Evolutionary conservation across 2,888 invertebrate species (phyloP).

Genomic region (Vesta saturnalis): DNA sequence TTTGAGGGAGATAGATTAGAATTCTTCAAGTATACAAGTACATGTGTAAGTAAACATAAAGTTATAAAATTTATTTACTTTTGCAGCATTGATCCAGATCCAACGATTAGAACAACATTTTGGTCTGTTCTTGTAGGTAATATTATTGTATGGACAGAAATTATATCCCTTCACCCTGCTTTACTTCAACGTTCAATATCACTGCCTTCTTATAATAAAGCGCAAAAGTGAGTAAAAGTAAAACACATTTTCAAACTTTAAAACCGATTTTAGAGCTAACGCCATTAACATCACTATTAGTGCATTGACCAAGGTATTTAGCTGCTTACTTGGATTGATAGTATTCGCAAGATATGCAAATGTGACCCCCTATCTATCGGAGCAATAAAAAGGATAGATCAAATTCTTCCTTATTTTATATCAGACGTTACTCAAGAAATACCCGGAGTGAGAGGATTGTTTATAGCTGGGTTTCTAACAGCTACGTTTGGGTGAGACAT

Average conservation of each 20-base stretch:
- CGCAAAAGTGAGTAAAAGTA: no score
- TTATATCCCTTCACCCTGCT: slow-evolving; percentile 67
- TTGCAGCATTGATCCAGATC: slow-evolving; percentile 68
- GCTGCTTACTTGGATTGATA: slow-evolving; percentile 66
- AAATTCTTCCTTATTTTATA: slow-evolving; percentile 72
- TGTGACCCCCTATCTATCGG: slow-evolving; percentile 72
- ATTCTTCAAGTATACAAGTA: slow-evolving; percentile 59
- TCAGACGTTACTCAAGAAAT: slow-evolving; percentile 71
- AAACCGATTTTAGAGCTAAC: slow-evolving; percentile 16
- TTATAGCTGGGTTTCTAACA: slow-evolving; percentile 77
- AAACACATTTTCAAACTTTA: no score
- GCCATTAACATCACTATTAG: not conserved
- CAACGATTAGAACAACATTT: slow-evolving; percentile 69
- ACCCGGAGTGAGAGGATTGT: slow-evolving; percentile 78
- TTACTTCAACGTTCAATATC: slow-evolving; percentile 69
- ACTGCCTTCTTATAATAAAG: slow-evolving; percentile 66
- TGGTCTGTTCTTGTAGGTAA: slow-evolving; percentile 68
- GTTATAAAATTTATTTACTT: no score
- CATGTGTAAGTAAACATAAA: no score
- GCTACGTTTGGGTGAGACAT: slow-evolving; percentile 73
- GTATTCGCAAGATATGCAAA: slow-evolving; percentile 70
- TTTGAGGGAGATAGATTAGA: slow-evolving; percentile 53
- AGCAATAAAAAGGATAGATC: slow-evolving; percentile 66
- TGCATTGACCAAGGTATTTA: slow-evolving; percentile 14
- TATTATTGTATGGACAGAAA: slow-evolving; percentile 66